These are phyloP conservation scores for Mormoops blainvillei DNA, from an alignment of 2,113 vertebrate genomes.

Conservation along the genomic window DNA sequence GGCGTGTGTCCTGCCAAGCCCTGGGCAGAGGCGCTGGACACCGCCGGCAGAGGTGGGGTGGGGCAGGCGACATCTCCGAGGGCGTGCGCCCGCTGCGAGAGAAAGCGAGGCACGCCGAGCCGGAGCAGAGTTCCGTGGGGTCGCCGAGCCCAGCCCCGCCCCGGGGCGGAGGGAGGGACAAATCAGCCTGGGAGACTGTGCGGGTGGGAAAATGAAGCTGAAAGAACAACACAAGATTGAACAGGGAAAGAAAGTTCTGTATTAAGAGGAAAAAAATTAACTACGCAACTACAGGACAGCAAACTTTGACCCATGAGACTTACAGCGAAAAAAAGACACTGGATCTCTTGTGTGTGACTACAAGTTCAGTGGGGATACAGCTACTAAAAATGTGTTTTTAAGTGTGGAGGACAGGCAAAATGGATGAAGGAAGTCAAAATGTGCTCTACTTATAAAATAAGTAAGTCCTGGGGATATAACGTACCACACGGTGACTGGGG, in stretches of 20 bases:
- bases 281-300: accelerated
- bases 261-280: background rate
- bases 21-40: background rate
- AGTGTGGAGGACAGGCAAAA: background rate
- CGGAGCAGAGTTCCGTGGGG: background rate
- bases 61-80: background rate
- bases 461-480: too few species aligned
- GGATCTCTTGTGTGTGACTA: background rate
- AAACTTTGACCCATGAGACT: too few species aligned
- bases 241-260: background rate
- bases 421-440: background rate
- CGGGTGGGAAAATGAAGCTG: background rate
- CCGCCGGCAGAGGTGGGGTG: background rate
- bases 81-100: background rate
- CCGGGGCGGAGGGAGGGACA: background rate
- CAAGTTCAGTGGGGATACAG: background rate
- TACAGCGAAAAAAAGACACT: background rate
- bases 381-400: background rate
- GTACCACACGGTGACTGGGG: too few species aligned
- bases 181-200: background rate
- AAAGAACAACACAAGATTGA: too few species aligned
- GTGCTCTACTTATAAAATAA: too few species aligned
- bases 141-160: background rate
- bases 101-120: accelerated
- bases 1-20: background rate